Evolutionary conservation across 2,113 vertebrate genomes (phyloP), one percentile per base, ranked within the genome.

Genomic region (Nothoprocta perdicaria): DNA sequence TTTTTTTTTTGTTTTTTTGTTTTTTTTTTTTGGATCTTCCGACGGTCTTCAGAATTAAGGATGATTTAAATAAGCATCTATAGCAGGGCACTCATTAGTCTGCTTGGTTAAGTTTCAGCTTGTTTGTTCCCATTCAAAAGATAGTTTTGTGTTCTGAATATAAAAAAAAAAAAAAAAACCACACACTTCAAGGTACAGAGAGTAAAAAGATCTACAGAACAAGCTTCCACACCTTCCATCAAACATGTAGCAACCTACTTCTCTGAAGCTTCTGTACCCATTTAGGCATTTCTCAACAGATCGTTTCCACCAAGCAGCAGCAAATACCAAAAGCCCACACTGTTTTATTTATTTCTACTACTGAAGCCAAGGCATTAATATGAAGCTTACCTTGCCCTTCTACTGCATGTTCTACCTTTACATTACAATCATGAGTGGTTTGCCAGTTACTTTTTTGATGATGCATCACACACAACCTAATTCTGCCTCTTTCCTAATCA

Each of bases 1-100:
- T 81, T 69, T 84, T 77, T 9, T n/a, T 85, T 87, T 69, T 88
- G 69, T 81, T 69, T 84, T 77, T 9, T n/a, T 85, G n/a, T n/a
- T 88, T 71, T 81, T 69, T 84, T 77, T 9, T n/a, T 85, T 87
- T 69, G 2, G 33, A n/a, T 58, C 9, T 80, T 60, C 63, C 69
- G 45, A 89, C 80, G 62, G 27, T 40, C 50, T 61, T 31, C 58
- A 69, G 35, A 91, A 69, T 69, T 58, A 69, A 52, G 14, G 11
- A 57, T 61, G 9, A 73, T 73, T 77, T 85, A 80, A 73, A 73
- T 48, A 6, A 8, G 23, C 31, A 12, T 66, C 58, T 88, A 12
- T 41, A 80, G 8, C 80, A 89, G 43, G 67, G 12, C 23, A 38
- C n/a, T 91, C 43, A 45, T 55, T 82, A 50, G 57, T 73, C 21